Percentiles rank a stretch among this genome's conserved stretches.
Conservation (phyloP, 1,140 invertebrate species). For the Pseudoatta argentina region DNA sequence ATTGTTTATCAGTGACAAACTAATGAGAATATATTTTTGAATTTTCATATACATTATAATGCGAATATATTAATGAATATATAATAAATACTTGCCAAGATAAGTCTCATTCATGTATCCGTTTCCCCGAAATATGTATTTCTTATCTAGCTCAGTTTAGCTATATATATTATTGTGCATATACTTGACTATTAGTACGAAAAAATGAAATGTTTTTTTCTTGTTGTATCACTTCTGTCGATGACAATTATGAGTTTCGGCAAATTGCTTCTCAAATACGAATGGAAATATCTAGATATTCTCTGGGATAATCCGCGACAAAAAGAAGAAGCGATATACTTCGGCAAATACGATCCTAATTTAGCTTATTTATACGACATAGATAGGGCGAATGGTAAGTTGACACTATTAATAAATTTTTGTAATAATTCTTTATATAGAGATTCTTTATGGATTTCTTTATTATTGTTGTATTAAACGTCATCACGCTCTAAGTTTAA, state of each 20-base stretch:
- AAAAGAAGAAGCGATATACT: background rate
- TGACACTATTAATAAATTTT: background rate
- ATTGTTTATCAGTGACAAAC: background rate
- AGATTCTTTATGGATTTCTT: too few relatives aligned
- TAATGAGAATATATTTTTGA: background rate
- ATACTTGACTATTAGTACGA: background rate
- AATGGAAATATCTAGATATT: conserved; percentile 21
- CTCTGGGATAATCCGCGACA: background rate
- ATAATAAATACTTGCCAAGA: background rate
- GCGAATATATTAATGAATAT: background rate
- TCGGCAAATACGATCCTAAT: background rate
- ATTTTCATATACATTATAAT: background rate
- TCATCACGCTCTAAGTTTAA: background rate
- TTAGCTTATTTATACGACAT: background rate
- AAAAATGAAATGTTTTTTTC: background rate
- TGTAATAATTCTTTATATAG: too few relatives aligned
- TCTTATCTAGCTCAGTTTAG: background rate
- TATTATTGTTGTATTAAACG: background rate
- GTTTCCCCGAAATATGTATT: too few relatives aligned
- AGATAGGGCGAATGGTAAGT: background rate
- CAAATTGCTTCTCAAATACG: background rate
- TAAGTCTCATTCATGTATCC: background rate
- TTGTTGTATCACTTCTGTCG: background rate
- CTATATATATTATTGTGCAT: background rate
- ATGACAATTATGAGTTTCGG: background rate